Base-by-base conservation (phyloP, 2,888 invertebrate genomes). In the Protophormia terraenovae region DNA sequence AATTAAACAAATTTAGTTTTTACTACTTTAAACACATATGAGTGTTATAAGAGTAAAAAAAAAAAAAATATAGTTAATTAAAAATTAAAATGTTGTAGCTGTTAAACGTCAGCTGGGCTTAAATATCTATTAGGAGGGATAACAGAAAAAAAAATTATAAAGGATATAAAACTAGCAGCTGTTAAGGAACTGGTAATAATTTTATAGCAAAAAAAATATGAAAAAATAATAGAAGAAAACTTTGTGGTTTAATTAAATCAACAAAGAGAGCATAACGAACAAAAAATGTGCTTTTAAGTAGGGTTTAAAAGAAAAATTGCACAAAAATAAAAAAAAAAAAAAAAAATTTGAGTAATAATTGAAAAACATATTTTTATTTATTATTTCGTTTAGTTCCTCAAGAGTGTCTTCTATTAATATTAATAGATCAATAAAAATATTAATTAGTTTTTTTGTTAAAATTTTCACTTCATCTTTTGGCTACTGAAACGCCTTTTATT, bases 1-100 rank as follows among this genome's bases (percentile, higher is more conserved):
- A 78, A 78, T 78, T 78, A 78, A 78, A 69, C 69, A 58, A 60
- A 55, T 58, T 67, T 67, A 66, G 67, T 76, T 76, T 75, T 38
- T 41, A 27, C 8, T 76, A 14, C 24, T 64, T 14, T 45, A n/a
- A 45, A 45, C 41, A 12, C 16, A 45, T 67, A 66, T 55, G 66
- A 66, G 10, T 5, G 53, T 27, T 53, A 24, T n/a, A n/a, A n/a
- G n/a, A n/a, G n/a, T n/a, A n/a, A n/a, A n/a, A n/a, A 24, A 24
- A 55, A 32, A 8, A 19, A 6, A 47, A 8, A 47, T 47, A 47
- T 19, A 78, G 77, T 69, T 78, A 78, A 78, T 78, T 79, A 84
- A 84, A 73, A 75, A 62, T 75, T 55, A 67, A 75, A 79, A 62
- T 79, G 45, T 75, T 75, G 38, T 62, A 64, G 62, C 29, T 50